Evolutionary conservation across 2,797 vertebrate species (phyloP).

Genomic region (Rhinogobio ventralis): DNA sequence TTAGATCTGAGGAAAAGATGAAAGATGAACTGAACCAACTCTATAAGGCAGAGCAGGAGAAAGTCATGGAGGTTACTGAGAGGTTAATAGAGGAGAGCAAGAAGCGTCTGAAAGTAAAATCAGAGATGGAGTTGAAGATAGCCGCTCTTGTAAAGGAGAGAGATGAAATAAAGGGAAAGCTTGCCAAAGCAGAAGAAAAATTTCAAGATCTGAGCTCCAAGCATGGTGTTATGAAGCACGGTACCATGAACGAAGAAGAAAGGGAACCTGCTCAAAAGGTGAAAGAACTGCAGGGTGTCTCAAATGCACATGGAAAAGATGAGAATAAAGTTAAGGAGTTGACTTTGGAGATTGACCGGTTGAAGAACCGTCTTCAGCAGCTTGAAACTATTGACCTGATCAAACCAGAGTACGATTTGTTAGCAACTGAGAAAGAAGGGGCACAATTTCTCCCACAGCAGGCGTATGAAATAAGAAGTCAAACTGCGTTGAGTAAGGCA

Average conservation of each 20-base stretch:
- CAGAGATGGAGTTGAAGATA: slow-evolving; percentile 95
- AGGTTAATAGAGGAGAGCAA: slow-evolving; percentile 98
- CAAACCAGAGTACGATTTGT: slow-evolving; percentile 93
- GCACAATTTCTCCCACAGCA: slow-evolving; percentile 92
- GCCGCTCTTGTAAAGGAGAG: slow-evolving; percentile 86
- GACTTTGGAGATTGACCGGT: slow-evolving; percentile 89
- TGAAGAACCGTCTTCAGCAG: slow-evolving; percentile 92
- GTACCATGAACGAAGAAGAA: slow-evolving; percentile 84
- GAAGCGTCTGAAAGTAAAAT: slow-evolving; percentile 93
- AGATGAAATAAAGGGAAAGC: slow-evolving; percentile 83
- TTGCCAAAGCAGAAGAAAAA: slow-evolving; percentile 86
- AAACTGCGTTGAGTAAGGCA: slow-evolving; percentile 90
- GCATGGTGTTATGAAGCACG: slow-evolving; percentile 87
- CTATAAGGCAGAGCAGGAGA: slow-evolving; percentile 91
- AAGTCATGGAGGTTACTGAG: slow-evolving; percentile 97
- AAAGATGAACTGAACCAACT: slow-evolving; percentile 87
- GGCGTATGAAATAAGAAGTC: slow-evolving; percentile 92
- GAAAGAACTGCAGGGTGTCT: slow-evolving; percentile 71
- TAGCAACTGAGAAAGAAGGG: slow-evolving; percentile 93
- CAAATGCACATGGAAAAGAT: slow-evolving; percentile 75
- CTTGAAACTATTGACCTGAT: slow-evolving; percentile 94
- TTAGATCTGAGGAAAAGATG: slow-evolving; percentile 91
- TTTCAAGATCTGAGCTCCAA: slow-evolving; percentile 85
- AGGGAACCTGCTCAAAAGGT: slow-evolving; percentile 79
- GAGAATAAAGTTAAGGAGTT: slow-evolving; percentile 91